Evolutionary conservation across 2,113 vertebrate species (phyloP), one percentile per base, ranked within the genome.

Genomic region (Cryptoleucopteryx plumbea): DNA sequence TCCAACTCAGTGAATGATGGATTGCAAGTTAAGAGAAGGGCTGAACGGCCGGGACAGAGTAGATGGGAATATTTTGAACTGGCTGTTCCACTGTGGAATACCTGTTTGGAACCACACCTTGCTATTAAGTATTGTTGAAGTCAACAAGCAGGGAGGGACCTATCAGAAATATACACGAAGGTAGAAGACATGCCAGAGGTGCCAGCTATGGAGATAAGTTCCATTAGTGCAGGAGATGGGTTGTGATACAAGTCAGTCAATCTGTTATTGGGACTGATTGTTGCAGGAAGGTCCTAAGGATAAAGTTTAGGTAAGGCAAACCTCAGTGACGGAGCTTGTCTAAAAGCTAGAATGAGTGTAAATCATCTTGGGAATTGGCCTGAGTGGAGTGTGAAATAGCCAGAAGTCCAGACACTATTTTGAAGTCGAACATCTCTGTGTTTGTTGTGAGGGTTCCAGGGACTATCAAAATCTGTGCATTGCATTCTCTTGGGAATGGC

Each of bases 81-180:
- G 65, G 40, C 52, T 80, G 34, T 85, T 82, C 87, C 17, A 42
- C 67, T 72, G n/a, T 73, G 67, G 67, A 93, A 72, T 92, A 65
- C 70, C 53, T 58, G 34, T 68, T 93, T 63, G 73, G 56, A 93
- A 61, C 96, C 94, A 96, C 94, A 82, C 96, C 96, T 95, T 93
- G 95, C 68, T 92, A 87, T 94, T 95, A 94, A 88, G 66, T 63
- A 13, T 52, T 72, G 40, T 67, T 63, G 22, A 72, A 93, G 91
- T 90, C 82, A 94, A 15, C 48, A 94, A 74, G 48, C 71, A 90
- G 66, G 93, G 87, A 87, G 66, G 58, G 73, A 50, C 40, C 8
- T 61, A 56, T 8, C 17, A 82, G 88, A 75, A 93, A 56, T 84
- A 26, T 0, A 68, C 73, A 87, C 22, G n/a, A 74, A 67, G 48